Evolutionary conservation across 1,140 invertebrate species (phyloP).

Genomic region (Popillia japonica): DNA sequence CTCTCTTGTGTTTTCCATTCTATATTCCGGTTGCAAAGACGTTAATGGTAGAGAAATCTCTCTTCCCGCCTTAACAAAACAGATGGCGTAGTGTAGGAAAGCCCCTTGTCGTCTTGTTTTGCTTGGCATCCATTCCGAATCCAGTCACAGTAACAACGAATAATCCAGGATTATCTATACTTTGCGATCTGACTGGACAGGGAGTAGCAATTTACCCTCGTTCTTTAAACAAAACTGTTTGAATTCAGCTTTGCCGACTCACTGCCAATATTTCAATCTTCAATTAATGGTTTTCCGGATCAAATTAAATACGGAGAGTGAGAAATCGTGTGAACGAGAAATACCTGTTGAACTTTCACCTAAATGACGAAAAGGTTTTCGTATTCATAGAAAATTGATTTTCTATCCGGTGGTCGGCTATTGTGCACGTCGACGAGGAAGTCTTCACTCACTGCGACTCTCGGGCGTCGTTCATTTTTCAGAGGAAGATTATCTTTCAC

Average conservation of each 20-base stretch:
- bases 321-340: background rate
- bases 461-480: background rate
- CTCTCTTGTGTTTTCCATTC: background rate
- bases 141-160: constrained; percentile 9
- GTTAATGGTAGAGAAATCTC: constrained; percentile 5
- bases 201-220: background rate
- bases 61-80: background rate
- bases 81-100: background rate
- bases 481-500: background rate
- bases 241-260: background rate
- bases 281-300: constrained; percentile 4
- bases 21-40: background rate
- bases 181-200: background rate
- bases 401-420: background rate
- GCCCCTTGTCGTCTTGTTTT: background rate
- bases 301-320: background rate
- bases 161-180: background rate
- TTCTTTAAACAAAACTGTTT: background rate
- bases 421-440: background rate
- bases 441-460: background rate
- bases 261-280: background rate
- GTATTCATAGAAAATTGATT: constrained; percentile 2
- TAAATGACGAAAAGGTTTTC: background rate
- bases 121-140: background rate
- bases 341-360: background rate